Evolutionary conservation across 2,113 vertebrate genomes (phyloP).

Genomic region (Rhinichthys klamathensis): DNA sequence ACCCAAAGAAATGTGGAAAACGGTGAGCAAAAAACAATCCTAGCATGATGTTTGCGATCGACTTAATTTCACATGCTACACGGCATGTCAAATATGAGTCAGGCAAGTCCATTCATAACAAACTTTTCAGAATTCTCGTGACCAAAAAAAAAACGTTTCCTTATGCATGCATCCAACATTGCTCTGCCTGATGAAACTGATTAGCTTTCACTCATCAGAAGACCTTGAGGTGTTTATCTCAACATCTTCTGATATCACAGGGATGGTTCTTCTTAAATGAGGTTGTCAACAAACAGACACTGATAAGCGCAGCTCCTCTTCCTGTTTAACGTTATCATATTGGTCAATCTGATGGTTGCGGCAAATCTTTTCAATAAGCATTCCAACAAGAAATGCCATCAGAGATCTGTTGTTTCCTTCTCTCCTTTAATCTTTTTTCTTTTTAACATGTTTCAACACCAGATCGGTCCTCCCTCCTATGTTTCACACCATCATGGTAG

Average conservation of each 20-base stretch:
- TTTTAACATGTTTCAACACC: not conserved
- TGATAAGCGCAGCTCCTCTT: conserved; percentile 57
- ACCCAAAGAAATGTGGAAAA: not conserved
- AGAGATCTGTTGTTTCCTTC: conserved; percentile 45
- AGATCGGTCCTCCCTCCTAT: conserved; percentile 8
- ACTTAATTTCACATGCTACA: not conserved
- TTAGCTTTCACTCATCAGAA: not conserved
- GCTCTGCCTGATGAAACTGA: not conserved
- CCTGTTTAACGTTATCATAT: conserved; percentile 57
- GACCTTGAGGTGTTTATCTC: conserved; percentile 36
- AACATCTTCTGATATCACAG: conserved; percentile 38
- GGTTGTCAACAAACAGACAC: conserved; percentile 32
- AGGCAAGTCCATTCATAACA: not conserved
- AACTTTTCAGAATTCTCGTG: not conserved
- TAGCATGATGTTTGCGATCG: not conserved
- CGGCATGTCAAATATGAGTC: not conserved
- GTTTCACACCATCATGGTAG: not conserved
- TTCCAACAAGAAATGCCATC: conserved; percentile 47
- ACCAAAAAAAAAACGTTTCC: not conserved
- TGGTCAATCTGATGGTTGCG: conserved; percentile 46
- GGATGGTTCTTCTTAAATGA: conserved; percentile 35
- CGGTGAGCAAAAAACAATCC: not conserved
- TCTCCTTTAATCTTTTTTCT: conserved; percentile 29
- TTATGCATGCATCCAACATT: not conserved
- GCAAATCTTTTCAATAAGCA: conserved; percentile 35